phyloP scores from a whole-genome alignment of 2,113 vertebrate species.

The Lampris megalopsis region DNA sequence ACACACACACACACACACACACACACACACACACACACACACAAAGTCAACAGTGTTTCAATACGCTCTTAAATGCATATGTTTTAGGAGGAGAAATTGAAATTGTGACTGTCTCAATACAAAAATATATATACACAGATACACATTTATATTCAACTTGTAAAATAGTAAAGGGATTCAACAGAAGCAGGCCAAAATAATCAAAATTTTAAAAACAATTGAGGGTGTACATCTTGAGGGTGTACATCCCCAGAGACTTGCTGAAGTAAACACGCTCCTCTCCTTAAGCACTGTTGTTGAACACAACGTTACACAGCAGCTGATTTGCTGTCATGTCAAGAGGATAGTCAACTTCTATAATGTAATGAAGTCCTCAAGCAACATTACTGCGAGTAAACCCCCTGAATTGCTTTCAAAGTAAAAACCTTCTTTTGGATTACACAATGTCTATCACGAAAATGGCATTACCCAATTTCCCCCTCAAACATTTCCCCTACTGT shows the following conservation, averaged over 20 bases:
- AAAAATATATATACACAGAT: conserved; percentile 11
- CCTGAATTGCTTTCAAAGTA: not conserved
- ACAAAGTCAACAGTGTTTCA: conserved; percentile 54
- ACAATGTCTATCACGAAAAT: not conserved
- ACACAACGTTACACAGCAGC: not conserved
- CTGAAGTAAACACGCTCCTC: not conserved
- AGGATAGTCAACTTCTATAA: not conserved
- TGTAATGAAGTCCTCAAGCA: not conserved
- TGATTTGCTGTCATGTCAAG: not conserved
- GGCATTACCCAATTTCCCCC: conserved; percentile 1
- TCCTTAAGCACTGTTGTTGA: not conserved
- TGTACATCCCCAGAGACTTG: too few relatives aligned
- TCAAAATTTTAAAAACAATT: too few relatives aligned
- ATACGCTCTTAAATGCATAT: conserved; percentile 47
- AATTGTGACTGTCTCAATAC: not conserved
- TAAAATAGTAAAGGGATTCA: not conserved
- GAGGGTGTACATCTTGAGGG: too few relatives aligned
- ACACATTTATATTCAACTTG: not conserved
- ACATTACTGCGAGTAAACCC: not conserved
- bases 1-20: not conserved
- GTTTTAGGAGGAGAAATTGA: conserved; percentile 33
- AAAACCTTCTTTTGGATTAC: not conserved
- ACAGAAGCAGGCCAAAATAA: not conserved
- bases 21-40: conserved; percentile 34
- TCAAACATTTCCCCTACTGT: not conserved